Evolutionary conservation across 2,113 vertebrate species (phyloP).

Genomic region (Polypterus bichir): DNA sequence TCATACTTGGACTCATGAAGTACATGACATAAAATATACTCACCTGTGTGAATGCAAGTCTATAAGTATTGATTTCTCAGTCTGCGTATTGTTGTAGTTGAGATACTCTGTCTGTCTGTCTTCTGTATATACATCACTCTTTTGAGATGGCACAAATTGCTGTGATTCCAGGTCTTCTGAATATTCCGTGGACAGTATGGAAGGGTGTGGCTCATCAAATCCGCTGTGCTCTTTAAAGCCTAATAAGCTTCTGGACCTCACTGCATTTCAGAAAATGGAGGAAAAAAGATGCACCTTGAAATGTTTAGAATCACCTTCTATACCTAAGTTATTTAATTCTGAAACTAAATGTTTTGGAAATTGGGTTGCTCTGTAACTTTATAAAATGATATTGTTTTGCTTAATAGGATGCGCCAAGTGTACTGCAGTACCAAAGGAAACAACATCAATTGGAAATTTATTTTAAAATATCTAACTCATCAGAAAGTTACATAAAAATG

Average conservation of each 20-base stretch:
- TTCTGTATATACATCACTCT: constrained; percentile 37
- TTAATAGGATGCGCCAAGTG: too few relatives aligned
- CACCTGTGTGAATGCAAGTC: constrained; percentile 65
- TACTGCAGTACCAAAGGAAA: too few relatives aligned
- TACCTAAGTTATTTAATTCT: too few relatives aligned
- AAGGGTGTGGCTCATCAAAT: constrained; percentile 56
- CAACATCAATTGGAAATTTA: too few relatives aligned
- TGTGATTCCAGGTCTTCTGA: constrained; percentile 49
- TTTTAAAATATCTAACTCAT: too few relatives aligned
- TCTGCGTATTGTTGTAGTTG: constrained; percentile 60
- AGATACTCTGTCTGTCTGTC: constrained; percentile 50
- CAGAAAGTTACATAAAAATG: too few relatives aligned
- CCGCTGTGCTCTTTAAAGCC: constrained; percentile 65
- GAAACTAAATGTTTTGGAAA: too few relatives aligned
- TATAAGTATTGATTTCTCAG: constrained; percentile 61
- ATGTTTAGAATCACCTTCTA: too few relatives aligned
- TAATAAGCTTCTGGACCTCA: constrained; percentile 81
- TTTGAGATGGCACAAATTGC: constrained; percentile 46
- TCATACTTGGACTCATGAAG: background rate
- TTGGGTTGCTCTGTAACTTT: too few relatives aligned
- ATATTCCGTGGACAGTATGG: constrained; percentile 60
- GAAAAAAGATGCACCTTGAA: constrained; percentile 19
- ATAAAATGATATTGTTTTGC: too few relatives aligned
- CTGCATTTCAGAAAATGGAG: constrained; percentile 39
- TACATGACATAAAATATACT: constrained; percentile 6